These are phyloP conservation scores for Polyergus mexicanus DNA, from an alignment of 1,140 invertebrate species.

Conservation along the genomic window DNA sequence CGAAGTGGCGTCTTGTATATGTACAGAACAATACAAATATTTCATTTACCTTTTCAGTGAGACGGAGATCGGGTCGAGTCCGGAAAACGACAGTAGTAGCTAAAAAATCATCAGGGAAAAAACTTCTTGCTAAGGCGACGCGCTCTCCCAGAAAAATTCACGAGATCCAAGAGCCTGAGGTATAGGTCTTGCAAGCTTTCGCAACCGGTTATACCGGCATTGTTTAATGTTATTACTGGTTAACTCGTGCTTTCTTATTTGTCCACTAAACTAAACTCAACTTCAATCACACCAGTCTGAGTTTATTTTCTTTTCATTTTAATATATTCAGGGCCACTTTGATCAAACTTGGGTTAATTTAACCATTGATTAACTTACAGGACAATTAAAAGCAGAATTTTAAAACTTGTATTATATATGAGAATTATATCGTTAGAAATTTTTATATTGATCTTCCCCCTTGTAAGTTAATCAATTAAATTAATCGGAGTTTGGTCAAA, in stretches of 20 bases:
- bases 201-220: background rate
- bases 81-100: conserved; percentile 73
- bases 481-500: no score
- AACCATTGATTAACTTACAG: no score
- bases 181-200: background rate
- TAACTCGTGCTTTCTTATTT: conserved; percentile 11
- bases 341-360: no score
- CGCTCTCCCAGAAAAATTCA: conserved; percentile 71
- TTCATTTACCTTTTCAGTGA: conserved; percentile 68
- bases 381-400: no score
- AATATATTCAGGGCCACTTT: background rate
- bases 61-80: conserved; percentile 79
- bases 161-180: conserved; percentile 77
- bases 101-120: conserved; percentile 80
- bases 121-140: conserved; percentile 74
- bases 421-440: no score
- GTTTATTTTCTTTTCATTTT: background rate
- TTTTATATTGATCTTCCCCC: no score
- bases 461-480: no score
- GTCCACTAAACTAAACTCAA: background rate
- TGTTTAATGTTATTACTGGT: background rate
- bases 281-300: background rate
- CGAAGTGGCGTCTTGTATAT: conserved; percentile 74
- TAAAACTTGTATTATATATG: no score
- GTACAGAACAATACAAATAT: conserved; percentile 63